phyloP scores from a whole-genome alignment of 2,797 vertebrate species.

The Acipenser transmontanus region DNA sequence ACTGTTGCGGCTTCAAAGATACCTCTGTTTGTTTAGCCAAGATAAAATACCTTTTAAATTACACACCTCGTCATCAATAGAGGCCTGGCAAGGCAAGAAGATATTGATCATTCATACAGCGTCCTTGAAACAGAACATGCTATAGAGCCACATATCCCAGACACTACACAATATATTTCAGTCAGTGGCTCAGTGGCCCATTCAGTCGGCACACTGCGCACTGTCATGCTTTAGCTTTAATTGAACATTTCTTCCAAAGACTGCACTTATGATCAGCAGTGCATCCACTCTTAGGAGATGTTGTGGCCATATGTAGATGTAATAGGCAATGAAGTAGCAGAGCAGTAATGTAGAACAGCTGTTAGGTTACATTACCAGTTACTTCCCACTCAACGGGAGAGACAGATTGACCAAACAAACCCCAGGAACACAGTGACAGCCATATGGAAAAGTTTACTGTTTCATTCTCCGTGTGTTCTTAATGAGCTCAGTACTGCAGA shows the following conservation, averaged over 20 bases:
- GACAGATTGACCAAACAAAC: conserved; percentile 14
- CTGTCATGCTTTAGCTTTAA: conserved; percentile 10
- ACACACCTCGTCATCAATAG: no score
- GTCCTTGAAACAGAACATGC: no score
- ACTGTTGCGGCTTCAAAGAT: no score
- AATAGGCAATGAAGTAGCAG: conserved; percentile 1
- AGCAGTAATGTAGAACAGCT: neutral
- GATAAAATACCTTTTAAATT: no score
- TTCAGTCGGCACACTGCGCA: no score
- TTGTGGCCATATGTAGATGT: conserved; percentile 1
- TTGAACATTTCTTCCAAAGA: neutral
- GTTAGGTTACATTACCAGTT: conserved; percentile 8
- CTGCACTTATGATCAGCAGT: neutral
- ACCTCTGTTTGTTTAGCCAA: no score
- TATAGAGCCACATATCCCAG: no score
- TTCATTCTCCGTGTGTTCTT: conserved; percentile 17
- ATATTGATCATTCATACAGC: no score
- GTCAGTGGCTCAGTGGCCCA: no score
- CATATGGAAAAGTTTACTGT: conserved; percentile 5
- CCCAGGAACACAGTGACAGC: conserved; percentile 9
- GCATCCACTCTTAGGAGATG: neutral
- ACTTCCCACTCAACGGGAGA: conserved; percentile 10
- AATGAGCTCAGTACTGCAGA: conserved; percentile 35
- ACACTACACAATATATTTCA: no score
- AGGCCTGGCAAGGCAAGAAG: no score